These are phyloP conservation scores for Andrena bicolor DNA, from an alignment of 2,888 invertebrate species.

Conservation along the genomic window DNA sequence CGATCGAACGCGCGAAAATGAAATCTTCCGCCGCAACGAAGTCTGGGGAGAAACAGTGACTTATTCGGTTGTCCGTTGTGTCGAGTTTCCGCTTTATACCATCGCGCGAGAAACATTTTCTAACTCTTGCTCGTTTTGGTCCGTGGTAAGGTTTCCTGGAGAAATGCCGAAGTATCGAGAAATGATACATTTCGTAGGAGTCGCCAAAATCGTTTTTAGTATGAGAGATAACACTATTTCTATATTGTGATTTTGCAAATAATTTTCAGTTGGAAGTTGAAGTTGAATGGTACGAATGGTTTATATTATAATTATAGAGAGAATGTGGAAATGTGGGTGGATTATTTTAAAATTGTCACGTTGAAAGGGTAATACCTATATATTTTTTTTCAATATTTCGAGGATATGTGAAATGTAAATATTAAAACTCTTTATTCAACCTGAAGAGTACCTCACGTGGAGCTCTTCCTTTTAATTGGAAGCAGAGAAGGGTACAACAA, in stretches of 20 bases:
- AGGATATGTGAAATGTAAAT: too few relatives aligned
- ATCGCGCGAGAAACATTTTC: not conserved
- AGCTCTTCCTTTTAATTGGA: not conserved
- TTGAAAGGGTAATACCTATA: too few relatives aligned
- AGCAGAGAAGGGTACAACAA: not conserved
- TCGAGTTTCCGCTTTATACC: not conserved
- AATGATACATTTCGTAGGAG: not conserved
- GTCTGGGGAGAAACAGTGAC: conserved; percentile 6
- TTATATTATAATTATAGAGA: too few relatives aligned
- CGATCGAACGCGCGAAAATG: conserved; percentile 18
- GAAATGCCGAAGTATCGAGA: not conserved
- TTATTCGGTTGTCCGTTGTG: conserved; percentile 16
- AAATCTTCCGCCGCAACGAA: not conserved
- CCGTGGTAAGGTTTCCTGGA: not conserved
- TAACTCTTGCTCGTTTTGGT: not conserved
- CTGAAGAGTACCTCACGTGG: not conserved
- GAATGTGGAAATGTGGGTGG: too few relatives aligned
- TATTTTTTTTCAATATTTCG: too few relatives aligned
- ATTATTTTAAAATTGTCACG: too few relatives aligned
- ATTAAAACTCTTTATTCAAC: not conserved
- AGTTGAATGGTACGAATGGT: too few relatives aligned
- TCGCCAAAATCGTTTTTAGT: too few relatives aligned
- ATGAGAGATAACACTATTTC: too few relatives aligned
- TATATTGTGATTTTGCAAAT: too few relatives aligned
- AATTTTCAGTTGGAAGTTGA: too few relatives aligned